Conservation (phyloP, 2,797 vertebrate genomes). For the Rhabdomys pumilio region DNA sequence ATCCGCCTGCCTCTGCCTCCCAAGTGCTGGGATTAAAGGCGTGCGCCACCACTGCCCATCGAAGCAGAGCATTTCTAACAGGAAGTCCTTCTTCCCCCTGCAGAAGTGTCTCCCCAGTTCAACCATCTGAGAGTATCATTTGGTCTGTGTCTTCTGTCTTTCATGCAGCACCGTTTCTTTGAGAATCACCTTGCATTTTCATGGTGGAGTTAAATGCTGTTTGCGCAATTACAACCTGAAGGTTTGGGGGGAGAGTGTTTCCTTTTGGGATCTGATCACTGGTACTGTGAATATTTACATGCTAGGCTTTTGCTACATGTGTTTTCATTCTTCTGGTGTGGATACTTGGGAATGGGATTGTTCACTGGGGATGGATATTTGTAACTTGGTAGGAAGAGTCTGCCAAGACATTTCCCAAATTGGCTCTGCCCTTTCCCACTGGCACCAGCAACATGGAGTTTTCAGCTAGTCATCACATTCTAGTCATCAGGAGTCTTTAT, state of each 20-base stretch:
- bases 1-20: no score
- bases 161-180: neutral
- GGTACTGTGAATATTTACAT: neutral
- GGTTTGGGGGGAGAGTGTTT: neutral
- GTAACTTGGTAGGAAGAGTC: neutral
- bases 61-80: neutral
- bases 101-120: no score
- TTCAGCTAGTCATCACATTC: neutral
- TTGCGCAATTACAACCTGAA: neutral
- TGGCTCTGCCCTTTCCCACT: neutral
- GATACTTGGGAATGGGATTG: neutral
- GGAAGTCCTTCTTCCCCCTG: no score
- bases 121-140: neutral
- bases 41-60: no score
- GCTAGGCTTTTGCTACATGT: neutral
- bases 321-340: conserved; percentile 22
- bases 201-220: accelerated
- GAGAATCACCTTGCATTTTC: neutral
- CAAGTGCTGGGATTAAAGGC: no score
- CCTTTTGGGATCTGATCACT: neutral
- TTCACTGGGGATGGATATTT: neutral
- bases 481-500: neutral
- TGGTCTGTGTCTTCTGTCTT: neutral
- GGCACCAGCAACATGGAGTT: neutral
- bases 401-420: neutral